phyloP scores from a whole-genome alignment of 2,888 invertebrate genomes.

The Nomada flava region DNA sequence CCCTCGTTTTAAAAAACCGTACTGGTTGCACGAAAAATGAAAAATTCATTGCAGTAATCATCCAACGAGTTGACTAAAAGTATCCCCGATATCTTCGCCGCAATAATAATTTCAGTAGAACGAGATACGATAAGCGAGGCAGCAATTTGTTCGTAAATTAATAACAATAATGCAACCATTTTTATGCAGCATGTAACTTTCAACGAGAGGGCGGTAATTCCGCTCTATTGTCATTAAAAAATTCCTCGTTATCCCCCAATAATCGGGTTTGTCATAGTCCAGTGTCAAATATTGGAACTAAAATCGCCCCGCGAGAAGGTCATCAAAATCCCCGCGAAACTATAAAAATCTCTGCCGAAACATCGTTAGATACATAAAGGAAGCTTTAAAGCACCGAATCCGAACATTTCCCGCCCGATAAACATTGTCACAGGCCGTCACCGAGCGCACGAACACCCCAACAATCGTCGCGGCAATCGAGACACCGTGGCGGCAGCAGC shows the following conservation, averaged over 20 bases:
- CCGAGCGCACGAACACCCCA: conserved; percentile 28
- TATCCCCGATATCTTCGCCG: too few relatives aligned
- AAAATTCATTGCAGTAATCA: not conserved
- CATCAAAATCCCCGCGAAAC: not conserved
- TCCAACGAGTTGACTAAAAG: too few relatives aligned
- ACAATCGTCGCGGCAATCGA: conserved; percentile 38
- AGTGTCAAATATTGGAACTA: not conserved
- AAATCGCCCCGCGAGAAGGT: not conserved
- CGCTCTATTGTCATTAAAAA: not conserved
- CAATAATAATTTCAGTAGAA: too few relatives aligned
- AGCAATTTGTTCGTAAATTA: too few relatives aligned
- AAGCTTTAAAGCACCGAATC: not conserved
- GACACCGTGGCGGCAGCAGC: conserved; percentile 75
- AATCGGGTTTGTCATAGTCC: not conserved
- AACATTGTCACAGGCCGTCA: not conserved
- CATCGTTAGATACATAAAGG: not conserved
- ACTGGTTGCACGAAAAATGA: too few relatives aligned
- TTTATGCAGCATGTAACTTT: too few relatives aligned
- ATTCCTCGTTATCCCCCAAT: not conserved
- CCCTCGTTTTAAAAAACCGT: not conserved
- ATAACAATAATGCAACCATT: too few relatives aligned
- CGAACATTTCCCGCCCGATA: not conserved
- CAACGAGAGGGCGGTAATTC: too few relatives aligned
- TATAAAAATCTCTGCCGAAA: not conserved
- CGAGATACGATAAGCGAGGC: too few relatives aligned